Percentiles rank a stretch among this genome's conserved stretches.
Conservation (phyloP, 2,113 vertebrate genomes). For the Phaethon lepturus region DNA sequence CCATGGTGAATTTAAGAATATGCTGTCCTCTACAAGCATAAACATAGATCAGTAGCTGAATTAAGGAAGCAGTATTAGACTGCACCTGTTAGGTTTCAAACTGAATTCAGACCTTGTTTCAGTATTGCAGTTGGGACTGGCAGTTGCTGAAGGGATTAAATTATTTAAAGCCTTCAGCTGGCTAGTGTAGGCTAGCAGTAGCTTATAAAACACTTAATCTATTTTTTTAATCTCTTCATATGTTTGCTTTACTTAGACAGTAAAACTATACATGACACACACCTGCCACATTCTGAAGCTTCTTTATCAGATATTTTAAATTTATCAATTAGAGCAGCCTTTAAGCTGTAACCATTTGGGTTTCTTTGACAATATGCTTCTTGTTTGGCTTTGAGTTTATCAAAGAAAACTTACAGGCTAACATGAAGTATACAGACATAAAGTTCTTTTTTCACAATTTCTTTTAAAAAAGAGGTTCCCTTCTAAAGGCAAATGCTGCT, state of each 20-base stretch:
- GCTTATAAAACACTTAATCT: slow-evolving; percentile 85
- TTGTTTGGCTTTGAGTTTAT: not conserved
- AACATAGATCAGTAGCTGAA: slow-evolving; percentile 67
- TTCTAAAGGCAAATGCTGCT: not conserved
- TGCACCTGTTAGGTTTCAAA: slow-evolving; percentile 82
- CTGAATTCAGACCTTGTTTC: slow-evolving; percentile 81
- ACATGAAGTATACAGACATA: not conserved
- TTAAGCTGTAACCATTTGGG: slow-evolving; percentile 18
- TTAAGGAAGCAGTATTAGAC: slow-evolving; percentile 65
- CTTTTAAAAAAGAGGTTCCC: not conserved
- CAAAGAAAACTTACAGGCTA: too few relatives aligned
- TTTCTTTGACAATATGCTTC: slow-evolving; percentile 19
- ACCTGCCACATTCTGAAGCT: slow-evolving; percentile 74
- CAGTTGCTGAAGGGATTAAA: slow-evolving; percentile 88
- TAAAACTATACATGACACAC: slow-evolving; percentile 69
- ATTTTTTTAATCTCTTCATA: slow-evolving; percentile 84
- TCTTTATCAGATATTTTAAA: slow-evolving; percentile 61
- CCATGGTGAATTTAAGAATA: slow-evolving; percentile 66
- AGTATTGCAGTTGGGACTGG: slow-evolving; percentile 80
- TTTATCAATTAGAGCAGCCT: slow-evolving; percentile 51
- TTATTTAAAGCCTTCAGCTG: slow-evolving; percentile 88
- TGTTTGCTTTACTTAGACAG: slow-evolving; percentile 80
- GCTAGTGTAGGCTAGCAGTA: slow-evolving; percentile 80
- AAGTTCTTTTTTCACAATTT: not conserved
- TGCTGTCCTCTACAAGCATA: slow-evolving; percentile 42